These are phyloP conservation scores for Brachyptera putata DNA, from an alignment of 2,888 invertebrate genomes.

Conservation along the genomic window DNA sequence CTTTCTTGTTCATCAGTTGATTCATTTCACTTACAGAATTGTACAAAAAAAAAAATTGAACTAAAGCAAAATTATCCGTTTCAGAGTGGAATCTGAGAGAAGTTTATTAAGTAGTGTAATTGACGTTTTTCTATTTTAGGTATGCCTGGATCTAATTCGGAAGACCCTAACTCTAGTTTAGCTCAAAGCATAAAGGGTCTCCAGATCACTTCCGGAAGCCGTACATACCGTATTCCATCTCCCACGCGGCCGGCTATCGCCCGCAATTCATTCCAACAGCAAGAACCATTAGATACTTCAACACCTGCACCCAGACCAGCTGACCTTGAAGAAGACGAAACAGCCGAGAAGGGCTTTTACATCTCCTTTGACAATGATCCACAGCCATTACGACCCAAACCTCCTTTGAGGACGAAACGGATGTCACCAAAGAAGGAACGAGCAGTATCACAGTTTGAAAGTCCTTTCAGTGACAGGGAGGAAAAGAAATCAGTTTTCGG, in stretches of 20 bases:
- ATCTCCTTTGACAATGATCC: conserved; percentile 86
- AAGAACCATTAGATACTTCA: conserved; percentile 16
- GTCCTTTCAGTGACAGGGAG: conserved; percentile 17
- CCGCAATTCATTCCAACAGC: conserved; percentile 64
- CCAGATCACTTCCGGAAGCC: conserved; percentile 81
- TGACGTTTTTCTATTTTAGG: no score
- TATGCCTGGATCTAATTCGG: not conserved
- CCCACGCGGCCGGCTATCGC: conserved; percentile 72
- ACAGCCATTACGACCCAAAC: conserved; percentile 81
- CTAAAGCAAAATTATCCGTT: no score
- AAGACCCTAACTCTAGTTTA: conserved; percentile 36
- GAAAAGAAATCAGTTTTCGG: conserved; percentile 5
- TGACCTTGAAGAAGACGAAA: conserved; percentile 39
- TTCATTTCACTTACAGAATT: no score
- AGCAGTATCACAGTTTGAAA: conserved; percentile 26
- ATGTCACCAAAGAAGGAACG: conserved; percentile 65
- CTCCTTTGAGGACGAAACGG: conserved; percentile 72
- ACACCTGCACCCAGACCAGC: conserved; percentile 39
- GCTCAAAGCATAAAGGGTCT: conserved; percentile 67
- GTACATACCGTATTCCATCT: conserved; percentile 85
- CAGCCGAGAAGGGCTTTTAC: conserved; percentile 78
- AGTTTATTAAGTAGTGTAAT: no score
- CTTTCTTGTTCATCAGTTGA: no score
- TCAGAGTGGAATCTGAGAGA: no score
- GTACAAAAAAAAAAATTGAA: no score